A percentile compares a stretch with the other conserved stretches of the same genome.
Evolutionary conservation across 1,140 invertebrate species (phyloP).

Genomic region (Zaprionus africanus): DNA sequence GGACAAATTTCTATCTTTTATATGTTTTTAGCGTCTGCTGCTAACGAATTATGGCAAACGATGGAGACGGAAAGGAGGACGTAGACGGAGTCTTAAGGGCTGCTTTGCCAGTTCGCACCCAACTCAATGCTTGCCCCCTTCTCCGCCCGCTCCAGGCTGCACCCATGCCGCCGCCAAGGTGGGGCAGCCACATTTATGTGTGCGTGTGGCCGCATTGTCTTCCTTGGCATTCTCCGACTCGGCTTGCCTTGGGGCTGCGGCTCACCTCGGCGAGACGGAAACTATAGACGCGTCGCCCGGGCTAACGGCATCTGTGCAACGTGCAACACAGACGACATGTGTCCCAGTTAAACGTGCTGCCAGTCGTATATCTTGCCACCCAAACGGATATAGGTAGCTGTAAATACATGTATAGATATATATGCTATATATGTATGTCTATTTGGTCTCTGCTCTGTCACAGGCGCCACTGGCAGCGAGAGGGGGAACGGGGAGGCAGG

Average conservation of each 20-base stretch:
- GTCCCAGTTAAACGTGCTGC: constrained; percentile 13
- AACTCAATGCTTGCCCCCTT: not conserved
- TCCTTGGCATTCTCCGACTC: not conserved
- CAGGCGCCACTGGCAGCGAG: constrained; percentile 33
- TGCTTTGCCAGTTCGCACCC: not conserved
- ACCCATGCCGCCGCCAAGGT: not conserved
- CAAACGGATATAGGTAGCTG: constrained; percentile 22
- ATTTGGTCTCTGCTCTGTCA: not conserved
- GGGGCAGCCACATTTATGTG: constrained; percentile 39
- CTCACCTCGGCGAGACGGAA: constrained; percentile 48
- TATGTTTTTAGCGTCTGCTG: constrained; percentile 61
- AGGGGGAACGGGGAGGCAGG: not conserved
- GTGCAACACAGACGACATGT: constrained; percentile 21
- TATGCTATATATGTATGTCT: constrained; percentile 1
- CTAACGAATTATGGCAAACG: constrained; percentile 64
- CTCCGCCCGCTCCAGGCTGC: not conserved
- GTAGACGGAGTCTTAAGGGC: constrained; percentile 7
- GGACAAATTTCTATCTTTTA: constrained; percentile 78
- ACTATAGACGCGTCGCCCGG: constrained; percentile 17
- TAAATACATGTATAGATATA: constrained; percentile 3
- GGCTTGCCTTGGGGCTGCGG: constrained; percentile 17
- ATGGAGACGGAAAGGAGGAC: not conserved
- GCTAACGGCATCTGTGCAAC: constrained; percentile 55
- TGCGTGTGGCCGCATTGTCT: constrained; percentile 54
- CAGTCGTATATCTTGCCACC: not conserved